Conservation (phyloP, 2,797 vertebrate species). For the Pogoniulus pusillus region DNA sequence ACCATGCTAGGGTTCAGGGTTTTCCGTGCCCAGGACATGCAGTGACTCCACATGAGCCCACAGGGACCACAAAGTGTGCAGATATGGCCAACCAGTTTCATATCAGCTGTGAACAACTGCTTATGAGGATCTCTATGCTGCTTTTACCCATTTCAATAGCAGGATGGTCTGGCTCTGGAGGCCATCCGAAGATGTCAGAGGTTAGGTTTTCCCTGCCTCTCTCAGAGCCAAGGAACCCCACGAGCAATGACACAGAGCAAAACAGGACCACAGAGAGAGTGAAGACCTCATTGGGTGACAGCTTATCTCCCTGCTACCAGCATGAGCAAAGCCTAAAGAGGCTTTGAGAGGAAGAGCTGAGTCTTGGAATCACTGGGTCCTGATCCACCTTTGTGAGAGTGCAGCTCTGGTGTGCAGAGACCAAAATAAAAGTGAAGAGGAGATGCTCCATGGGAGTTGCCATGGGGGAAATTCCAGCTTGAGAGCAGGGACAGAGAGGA, state of each 20-base stretch:
- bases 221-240: background rate
- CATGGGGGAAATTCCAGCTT: background rate
- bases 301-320: background rate
- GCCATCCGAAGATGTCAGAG: background rate
- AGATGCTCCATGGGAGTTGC: fast-evolving
- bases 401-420: background rate
- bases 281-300: fast-evolving
- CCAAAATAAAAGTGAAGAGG: fast-evolving
- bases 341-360: background rate
- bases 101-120: background rate
- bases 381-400: background rate
- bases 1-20: fast-evolving
- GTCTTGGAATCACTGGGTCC: background rate
- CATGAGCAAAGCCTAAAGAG: background rate
- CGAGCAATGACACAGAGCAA: background rate
- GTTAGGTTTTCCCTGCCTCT: background rate
- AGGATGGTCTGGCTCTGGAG: background rate
- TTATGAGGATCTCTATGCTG: background rate
- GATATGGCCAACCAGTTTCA: fast-evolving
- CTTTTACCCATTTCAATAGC: background rate
- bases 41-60: background rate
- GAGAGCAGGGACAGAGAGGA: background rate
- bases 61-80: fast-evolving
- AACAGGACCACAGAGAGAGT: background rate
- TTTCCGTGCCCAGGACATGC: background rate